Base-by-base conservation (phyloP, 64 coral and sea anemone genomes). In the Cladopsammia gracilis region DNA sequence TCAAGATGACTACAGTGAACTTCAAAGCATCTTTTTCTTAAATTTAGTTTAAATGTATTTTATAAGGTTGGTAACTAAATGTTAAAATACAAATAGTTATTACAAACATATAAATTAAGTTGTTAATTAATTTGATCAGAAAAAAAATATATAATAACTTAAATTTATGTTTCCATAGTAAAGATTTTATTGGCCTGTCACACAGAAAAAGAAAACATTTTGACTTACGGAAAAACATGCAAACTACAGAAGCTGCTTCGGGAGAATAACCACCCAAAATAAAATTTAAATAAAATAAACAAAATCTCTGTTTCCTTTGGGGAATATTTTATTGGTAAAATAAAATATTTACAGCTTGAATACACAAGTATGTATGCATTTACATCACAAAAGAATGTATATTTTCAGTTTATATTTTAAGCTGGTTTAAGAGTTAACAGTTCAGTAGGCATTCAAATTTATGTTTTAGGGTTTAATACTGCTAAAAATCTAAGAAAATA, bases 271-370 rank as follows among this genome's bases (percentile, higher is more conserved):
- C 16, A 18, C 44, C 44, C 45, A 75, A 48, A 83, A 16, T 16
- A 43, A 81, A 77, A 11, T 5, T n/a, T 45, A 82, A 25, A 82
- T 25, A 78, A 78, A 16, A 78, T 58, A 83, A 83, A 64, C 58
- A 83, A 64, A 83, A 59, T 64, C 18, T 64, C 46, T 48, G 44
- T 45, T 49, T 8, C 19, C 24, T 34, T 46, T 84, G 8, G 19
- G 12, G 19, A 47, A 43, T 48, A 82, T 68, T 84, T 84, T 84
- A 84, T 84, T 84, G 60, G 14, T 68, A 84, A 84, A 84, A 84
- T 84, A 84, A 84, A 84, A 24, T 64, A 84, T 84, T 84, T 84
- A 84, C 80, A 84, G 80, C 9, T 84, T 84, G 60, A 84, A 52
- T 84, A 51, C 46, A 84, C 45, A 49, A 64, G 34, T 20, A 58